phyloP scores from a whole-genome alignment of 1,140 invertebrate species.

The Temnothorax curvispinosus region DNA sequence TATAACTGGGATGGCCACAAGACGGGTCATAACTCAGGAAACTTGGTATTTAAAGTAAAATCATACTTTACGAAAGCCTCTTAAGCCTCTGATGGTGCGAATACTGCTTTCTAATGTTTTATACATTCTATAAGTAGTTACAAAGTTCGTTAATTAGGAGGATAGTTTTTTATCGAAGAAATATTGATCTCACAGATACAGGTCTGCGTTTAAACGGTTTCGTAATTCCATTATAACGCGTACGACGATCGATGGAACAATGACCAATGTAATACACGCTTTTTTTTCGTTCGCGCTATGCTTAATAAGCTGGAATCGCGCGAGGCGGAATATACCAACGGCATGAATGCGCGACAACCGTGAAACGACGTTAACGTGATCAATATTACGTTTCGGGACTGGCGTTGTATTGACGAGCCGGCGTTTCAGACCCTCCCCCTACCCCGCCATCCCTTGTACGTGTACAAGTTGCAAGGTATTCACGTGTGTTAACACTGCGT shows the following conservation, averaged over 20 bases:
- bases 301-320: constrained; percentile 57
- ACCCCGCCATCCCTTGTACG: background rate
- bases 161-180: constrained; percentile 10
- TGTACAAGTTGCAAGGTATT: constrained; percentile 32
- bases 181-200: constrained; percentile 27
- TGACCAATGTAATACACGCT: constrained; percentile 29
- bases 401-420: constrained; percentile 52
- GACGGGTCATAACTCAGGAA: background rate
- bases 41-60: constrained; percentile 21
- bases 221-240: constrained; percentile 22
- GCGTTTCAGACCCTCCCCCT: constrained; percentile 5
- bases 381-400: constrained; percentile 55
- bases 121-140: background rate
- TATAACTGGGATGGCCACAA: background rate
- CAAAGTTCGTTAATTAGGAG: constrained; percentile 5
- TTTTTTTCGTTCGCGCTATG: background rate
- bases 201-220: constrained; percentile 6
- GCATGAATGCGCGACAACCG: constrained; percentile 44
- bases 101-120: background rate
- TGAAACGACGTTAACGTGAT: constrained; percentile 59
- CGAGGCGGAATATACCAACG: background rate
- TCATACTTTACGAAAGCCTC: background rate
- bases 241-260: constrained; percentile 6
- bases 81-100: background rate
- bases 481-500: constrained; percentile 39